A percentile compares a stretch with the other conserved stretches of the same genome.
Evolutionary conservation across 2,113 vertebrate species (phyloP).

Genomic region (Potamarius usumacintae): DNA sequence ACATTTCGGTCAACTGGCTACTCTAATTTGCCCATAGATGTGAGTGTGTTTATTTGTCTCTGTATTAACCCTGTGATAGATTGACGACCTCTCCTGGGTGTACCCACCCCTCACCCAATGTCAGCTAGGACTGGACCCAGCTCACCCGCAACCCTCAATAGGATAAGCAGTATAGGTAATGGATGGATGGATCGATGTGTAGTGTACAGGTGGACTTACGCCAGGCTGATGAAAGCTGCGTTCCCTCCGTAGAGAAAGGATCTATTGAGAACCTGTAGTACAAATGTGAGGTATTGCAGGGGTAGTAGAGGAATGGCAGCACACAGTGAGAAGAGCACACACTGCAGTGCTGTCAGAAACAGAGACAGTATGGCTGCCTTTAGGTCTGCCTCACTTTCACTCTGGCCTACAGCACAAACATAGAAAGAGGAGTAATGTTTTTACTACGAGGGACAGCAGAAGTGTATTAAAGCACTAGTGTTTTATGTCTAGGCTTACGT

Average conservation of each 20-base stretch:
- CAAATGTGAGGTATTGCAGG: slow-evolving; percentile 83
- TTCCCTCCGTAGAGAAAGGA: slow-evolving; percentile 91
- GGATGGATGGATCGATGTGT: background rate
- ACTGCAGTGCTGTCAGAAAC: slow-evolving; percentile 77
- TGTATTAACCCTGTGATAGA: too few species aligned
- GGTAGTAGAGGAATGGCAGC: slow-evolving; percentile 76
- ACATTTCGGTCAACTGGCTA: too few species aligned
- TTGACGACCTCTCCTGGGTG: too few species aligned
- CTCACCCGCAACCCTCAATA: too few species aligned
- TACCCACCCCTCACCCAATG: too few species aligned
- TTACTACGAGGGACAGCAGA: background rate
- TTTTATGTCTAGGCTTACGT: background rate
- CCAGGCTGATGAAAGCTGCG: slow-evolving; percentile 84
- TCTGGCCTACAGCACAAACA: slow-evolving; percentile 57
- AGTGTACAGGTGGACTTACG: slow-evolving; percentile 73
- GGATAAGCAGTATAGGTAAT: too few species aligned
- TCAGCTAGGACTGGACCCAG: too few species aligned
- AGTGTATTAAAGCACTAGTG: too few species aligned
- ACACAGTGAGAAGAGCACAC: slow-evolving; percentile 80
- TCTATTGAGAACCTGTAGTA: slow-evolving; percentile 87
- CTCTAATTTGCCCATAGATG: too few species aligned
- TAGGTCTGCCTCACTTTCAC: slow-evolving; percentile 71
- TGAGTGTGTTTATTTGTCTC: too few species aligned
- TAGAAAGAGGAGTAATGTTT: background rate
- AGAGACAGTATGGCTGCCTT: slow-evolving; percentile 77